Conservation (phyloP, 2,113 vertebrate genomes). For the Macrotus californicus region DNA sequence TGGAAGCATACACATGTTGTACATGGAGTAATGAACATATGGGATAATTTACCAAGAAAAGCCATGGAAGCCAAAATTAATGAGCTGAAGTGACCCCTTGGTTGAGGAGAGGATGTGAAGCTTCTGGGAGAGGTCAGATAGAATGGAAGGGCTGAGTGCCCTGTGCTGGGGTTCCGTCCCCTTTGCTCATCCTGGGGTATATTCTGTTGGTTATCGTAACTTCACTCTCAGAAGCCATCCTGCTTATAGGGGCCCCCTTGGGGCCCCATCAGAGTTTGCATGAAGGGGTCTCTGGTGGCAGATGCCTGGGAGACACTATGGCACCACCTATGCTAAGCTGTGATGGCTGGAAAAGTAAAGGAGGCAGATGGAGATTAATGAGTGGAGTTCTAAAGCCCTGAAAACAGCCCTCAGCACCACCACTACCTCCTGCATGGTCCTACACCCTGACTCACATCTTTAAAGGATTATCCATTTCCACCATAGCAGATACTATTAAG, state of each 20-base stretch:
- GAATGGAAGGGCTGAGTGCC: not conserved
- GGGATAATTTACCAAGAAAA: slow-evolving; percentile 17
- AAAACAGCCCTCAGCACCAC: not conserved
- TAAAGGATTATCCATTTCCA: not conserved
- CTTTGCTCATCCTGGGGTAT: not conserved
- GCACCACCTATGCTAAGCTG: not conserved
- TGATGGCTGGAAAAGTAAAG: not conserved
- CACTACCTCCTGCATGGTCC: not conserved
- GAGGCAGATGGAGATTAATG: not conserved
- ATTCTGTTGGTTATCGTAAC: not conserved
- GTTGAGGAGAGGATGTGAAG: not conserved
- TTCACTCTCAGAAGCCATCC: not conserved
- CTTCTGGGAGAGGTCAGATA: not conserved
- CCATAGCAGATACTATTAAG: not conserved
- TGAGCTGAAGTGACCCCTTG: not conserved
- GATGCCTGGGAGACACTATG: no score
- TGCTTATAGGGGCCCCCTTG: not conserved
- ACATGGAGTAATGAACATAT: not conserved
- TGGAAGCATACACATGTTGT: slow-evolving; percentile 13
- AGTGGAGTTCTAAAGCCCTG: not conserved
- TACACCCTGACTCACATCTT: not conserved
- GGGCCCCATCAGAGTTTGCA: not conserved
- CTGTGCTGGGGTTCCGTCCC: not conserved
- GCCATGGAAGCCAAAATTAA: not conserved
- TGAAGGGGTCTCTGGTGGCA: not conserved